Evolutionary conservation across 2,888 invertebrate genomes (phyloP).

Genomic region (Melanophora roralis): DNA sequence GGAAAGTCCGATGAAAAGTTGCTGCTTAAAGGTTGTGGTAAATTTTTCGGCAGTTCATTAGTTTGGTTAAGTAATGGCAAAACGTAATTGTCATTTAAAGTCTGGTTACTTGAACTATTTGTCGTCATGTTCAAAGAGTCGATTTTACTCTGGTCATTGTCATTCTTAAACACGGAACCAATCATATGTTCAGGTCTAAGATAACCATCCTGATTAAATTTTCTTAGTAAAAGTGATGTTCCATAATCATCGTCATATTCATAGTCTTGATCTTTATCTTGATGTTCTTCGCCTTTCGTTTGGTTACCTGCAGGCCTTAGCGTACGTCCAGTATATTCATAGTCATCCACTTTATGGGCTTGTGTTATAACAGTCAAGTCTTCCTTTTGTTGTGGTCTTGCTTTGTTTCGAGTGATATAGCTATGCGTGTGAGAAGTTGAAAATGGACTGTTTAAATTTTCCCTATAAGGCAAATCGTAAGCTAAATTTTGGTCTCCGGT

Average conservation of each 20-base stretch:
- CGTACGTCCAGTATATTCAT: constrained; percentile 66
- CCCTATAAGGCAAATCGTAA: constrained; percentile 67
- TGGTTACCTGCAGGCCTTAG: constrained; percentile 55
- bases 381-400: constrained; percentile 65
- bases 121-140: not conserved
- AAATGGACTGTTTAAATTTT: constrained; percentile 68
- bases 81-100: constrained; percentile 73
- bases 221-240: constrained; percentile 52
- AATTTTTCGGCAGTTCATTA: constrained; percentile 57
- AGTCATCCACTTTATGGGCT: constrained; percentile 57
- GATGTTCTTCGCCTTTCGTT: constrained; percentile 62
- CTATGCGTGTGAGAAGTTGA: constrained; percentile 64
- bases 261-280: constrained; percentile 66
- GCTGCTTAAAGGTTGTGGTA: constrained; percentile 35
- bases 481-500: constrained; percentile 64
- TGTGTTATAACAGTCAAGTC: constrained; percentile 63
- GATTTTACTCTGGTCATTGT: constrained; percentile 25
- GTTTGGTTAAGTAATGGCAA: constrained; percentile 68
- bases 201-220: constrained; percentile 72
- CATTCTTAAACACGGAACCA: constrained; percentile 60
- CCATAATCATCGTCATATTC: constrained; percentile 65
- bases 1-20: too few species aligned
- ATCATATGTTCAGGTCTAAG: constrained; percentile 72
- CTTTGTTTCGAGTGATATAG: constrained; percentile 58
- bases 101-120: constrained; percentile 44